Evolutionary conservation across 2,888 invertebrate species (phyloP).

Genomic region (Gastrophysa polygoni): DNA sequence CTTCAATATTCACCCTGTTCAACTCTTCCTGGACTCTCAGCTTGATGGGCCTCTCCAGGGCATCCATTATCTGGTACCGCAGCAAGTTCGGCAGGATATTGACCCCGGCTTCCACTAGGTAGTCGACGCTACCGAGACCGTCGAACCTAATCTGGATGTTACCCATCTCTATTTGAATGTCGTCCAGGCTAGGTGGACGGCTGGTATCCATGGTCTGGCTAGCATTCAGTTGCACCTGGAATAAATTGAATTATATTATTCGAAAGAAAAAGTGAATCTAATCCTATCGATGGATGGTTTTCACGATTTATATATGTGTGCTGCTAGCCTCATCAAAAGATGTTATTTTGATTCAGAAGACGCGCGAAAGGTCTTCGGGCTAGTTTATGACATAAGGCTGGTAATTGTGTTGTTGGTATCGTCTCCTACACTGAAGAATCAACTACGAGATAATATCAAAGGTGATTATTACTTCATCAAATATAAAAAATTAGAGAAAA

Average conservation of each 20-base stretch:
- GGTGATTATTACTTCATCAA: too few species aligned
- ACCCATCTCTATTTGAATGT: slow-evolving; percentile 71
- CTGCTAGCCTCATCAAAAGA: too few species aligned
- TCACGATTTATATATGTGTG: too few species aligned
- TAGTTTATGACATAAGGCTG: too few species aligned
- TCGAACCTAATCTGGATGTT: slow-evolving; percentile 84
- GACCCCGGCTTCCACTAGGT: slow-evolving; percentile 77
- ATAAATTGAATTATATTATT: too few species aligned
- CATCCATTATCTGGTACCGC: slow-evolving; percentile 86
- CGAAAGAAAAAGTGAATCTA: too few species aligned
- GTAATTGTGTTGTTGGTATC: too few species aligned
- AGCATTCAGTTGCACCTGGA: slow-evolving; percentile 65
- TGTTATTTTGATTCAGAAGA: too few species aligned
- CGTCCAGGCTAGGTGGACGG: slow-evolving; percentile 72
- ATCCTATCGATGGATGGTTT: neutral
- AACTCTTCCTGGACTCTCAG: slow-evolving; percentile 75
- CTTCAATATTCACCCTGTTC: slow-evolving; percentile 76
- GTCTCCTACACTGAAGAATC: too few species aligned
- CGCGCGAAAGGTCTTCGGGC: too few species aligned
- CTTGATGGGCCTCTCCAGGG: slow-evolving; percentile 78
- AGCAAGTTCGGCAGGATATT: slow-evolving; percentile 85
- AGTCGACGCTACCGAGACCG: slow-evolving; percentile 87
- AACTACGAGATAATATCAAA: too few species aligned
- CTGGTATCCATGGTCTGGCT: slow-evolving; percentile 81
- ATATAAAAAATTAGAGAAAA: too few species aligned